Evolutionary conservation across 2,113 vertebrate species (phyloP).

Genomic region (Emydocephalus ijimae): DNA sequence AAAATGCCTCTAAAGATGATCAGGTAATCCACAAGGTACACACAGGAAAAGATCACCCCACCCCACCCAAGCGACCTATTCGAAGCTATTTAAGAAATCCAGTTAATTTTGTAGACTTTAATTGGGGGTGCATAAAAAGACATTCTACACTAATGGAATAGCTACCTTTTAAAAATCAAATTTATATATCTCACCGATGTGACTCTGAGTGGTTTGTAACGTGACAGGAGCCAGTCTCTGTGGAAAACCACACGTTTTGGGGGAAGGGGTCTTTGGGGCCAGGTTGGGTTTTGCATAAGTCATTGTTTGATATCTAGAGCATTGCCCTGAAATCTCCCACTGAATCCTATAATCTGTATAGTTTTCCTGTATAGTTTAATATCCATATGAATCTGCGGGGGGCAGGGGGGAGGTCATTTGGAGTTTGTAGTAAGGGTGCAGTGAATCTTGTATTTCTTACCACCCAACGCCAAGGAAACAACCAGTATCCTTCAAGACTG

Average conservation of each 20-base stretch:
- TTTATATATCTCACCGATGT: background rate
- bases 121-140: background rate
- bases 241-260: background rate
- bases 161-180: background rate
- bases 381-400: background rate
- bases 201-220: background rate
- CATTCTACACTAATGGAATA: background rate
- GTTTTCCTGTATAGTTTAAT: background rate
- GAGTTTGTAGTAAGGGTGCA: background rate
- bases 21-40: background rate
- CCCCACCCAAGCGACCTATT: background rate
- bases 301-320: background rate
- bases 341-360: background rate
- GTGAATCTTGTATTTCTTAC: background rate
- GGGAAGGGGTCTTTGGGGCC: background rate
- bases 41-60: background rate
- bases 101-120: background rate
- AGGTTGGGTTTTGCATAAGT: background rate
- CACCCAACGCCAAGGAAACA: background rate
- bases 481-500: background rate
- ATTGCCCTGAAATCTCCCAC: background rate
- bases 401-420: background rate
- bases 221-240: background rate
- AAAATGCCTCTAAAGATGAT: background rate
- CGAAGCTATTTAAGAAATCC: background rate